phyloP scores from a whole-genome alignment of 2,113 vertebrate species.

The Solea senegalensis region DNA sequence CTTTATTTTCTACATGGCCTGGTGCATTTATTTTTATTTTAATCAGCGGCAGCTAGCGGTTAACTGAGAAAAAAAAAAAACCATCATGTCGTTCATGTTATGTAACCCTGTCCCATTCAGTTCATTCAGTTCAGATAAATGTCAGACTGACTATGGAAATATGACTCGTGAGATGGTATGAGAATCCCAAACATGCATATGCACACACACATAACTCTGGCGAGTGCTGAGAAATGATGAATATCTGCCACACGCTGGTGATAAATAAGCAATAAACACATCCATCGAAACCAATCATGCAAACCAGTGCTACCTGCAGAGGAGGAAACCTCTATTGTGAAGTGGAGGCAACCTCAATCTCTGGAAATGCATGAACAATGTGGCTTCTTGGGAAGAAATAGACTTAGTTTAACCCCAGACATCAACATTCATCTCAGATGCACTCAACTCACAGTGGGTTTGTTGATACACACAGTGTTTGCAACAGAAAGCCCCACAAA shows the following conservation, averaged over 20 bases:
- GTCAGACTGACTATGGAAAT: too few relatives aligned
- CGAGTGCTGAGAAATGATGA: background rate
- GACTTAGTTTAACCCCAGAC: slow-evolving; percentile 2
- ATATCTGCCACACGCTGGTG: background rate
- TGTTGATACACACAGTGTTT: slow-evolving; percentile 31
- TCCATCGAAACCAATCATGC: background rate
- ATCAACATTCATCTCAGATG: slow-evolving; percentile 14
- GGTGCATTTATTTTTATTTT: too few relatives aligned
- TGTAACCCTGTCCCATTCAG: too few relatives aligned
- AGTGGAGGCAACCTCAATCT: background rate
- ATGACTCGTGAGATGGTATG: too few relatives aligned
- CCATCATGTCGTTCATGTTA: too few relatives aligned
- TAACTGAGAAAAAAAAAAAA: too few relatives aligned
- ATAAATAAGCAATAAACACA: background rate
- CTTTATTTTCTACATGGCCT: too few relatives aligned
- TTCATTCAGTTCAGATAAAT: too few relatives aligned
- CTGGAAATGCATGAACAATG: background rate
- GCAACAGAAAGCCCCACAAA: slow-evolving; percentile 10
- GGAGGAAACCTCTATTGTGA: background rate
- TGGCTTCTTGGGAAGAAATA: slow-evolving; percentile 3
- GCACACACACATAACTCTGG: too few relatives aligned
- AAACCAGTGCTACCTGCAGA: slow-evolving; percentile 2
- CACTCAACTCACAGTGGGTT: slow-evolving; percentile 15
- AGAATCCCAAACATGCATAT: too few relatives aligned
- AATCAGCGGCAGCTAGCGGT: too few relatives aligned